Conservation (phyloP, 2,113 vertebrate species). For the Bubalus kerabau region DNA sequence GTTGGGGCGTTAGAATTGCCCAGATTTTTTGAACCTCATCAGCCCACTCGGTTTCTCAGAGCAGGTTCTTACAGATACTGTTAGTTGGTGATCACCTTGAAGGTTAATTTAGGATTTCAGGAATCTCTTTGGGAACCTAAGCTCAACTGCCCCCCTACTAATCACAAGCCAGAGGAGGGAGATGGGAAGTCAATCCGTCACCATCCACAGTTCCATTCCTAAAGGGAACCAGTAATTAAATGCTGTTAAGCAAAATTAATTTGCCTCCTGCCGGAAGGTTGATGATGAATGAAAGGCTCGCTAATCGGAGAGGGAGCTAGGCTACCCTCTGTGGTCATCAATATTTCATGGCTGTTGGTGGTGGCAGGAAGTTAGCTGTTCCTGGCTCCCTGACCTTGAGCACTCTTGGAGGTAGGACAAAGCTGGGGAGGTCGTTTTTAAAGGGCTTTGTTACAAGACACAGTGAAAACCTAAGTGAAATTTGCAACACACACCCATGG, state of each 20-base stretch:
- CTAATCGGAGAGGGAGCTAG: conserved; percentile 6
- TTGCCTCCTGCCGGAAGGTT: conserved; percentile 40
- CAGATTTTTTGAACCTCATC: not conserved
- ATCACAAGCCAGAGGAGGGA: not conserved
- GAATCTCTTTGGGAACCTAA: conserved; percentile 1
- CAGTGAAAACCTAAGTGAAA: not conserved
- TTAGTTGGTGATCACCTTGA: not conserved
- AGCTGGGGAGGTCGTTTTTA: not conserved
- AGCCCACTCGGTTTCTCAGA: not conserved
- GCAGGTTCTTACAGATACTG: not conserved
- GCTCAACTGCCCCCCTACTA: not conserved
- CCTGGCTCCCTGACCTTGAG: conserved; percentile 37
- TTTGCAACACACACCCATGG: not conserved
- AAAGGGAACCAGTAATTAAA: conserved; percentile 40
- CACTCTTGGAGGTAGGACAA: not conserved
- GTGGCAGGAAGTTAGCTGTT: conserved; percentile 12
- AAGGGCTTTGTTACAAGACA: not conserved
- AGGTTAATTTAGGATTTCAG: not conserved
- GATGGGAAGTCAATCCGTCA: not conserved
- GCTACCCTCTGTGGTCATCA: conserved; percentile 26
- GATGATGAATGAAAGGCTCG: conserved; percentile 34
- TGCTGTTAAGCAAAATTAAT: conserved; percentile 55
- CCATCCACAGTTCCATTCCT: not conserved
- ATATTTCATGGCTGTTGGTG: conserved; percentile 22
- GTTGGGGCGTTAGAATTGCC: not conserved